Evolutionary conservation across 2,888 invertebrate genomes (phyloP), one percentile per base, ranked within the genome.

Genomic region (Polydesmus complanatus): DNA sequence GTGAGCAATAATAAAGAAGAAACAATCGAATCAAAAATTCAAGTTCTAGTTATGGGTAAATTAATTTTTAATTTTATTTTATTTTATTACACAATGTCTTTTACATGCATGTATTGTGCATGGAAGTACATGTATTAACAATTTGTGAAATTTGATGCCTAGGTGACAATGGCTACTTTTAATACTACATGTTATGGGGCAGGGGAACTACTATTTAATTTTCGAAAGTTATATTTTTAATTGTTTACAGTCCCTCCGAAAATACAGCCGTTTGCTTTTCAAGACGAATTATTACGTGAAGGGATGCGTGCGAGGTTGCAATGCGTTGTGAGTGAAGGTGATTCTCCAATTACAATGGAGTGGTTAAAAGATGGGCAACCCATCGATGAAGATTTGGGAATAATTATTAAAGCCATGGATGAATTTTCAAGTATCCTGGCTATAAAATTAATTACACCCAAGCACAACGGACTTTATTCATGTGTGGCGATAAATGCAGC

Each of bases 241-340:
- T n/a, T n/a, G n/a, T n/a, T 64, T 65, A 86, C 83, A 86, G 86
- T 86, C 81, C 86, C 86, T 78, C 86, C 85, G 78, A 83, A 83
- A 79, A 85, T 86, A 81, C 85, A 85, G 80, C 84, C 85, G 78
- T 86, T 86, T 81, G 81, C 80, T 79, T 86, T 86, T 79, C 86
- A 84, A 68, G 81, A 82, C 37, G 64, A 66, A 67, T 80, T 83
- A 58, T 81, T 84, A n/a, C 85, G 86, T 70, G 83, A 85, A 68
- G 84, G 84, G 57, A 85, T 86, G 68, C 81, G 82, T 77, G 83
- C 83, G 50, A 83, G 84, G 49, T 79, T 84, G 62, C 79, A 82
- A 64, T 86, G 86, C 73, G 82, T 83, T 55, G 79, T 85, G 56
- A 81, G 79, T 66, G 85, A 86, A 72, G 87, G 89, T 62, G 89